phyloP scores from a whole-genome alignment of 2,113 vertebrate species.

The Halcyon senegalensis region DNA sequence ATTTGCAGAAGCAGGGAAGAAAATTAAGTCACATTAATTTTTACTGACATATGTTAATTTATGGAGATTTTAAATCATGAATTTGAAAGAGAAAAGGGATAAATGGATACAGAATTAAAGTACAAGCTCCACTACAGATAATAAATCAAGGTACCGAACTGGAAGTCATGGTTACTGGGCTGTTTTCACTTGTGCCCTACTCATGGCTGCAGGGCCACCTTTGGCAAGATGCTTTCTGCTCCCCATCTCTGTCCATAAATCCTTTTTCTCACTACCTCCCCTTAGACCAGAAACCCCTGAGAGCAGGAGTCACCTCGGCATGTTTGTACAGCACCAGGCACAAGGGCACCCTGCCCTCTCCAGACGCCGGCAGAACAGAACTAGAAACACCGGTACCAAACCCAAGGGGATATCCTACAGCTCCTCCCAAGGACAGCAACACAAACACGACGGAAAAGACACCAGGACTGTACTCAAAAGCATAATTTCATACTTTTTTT shows the following conservation, averaged over 20 bases:
- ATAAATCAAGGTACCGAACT: neutral
- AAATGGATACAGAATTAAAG: neutral
- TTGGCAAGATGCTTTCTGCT: neutral
- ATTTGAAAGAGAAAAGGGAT: neutral
- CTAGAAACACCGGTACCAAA: neutral
- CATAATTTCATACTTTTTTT: too few relatives aligned
- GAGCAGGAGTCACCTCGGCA: neutral
- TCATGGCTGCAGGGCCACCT: neutral
- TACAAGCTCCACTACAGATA: neutral
- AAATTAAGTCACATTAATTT: slow-evolving; percentile 49
- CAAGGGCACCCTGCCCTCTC: fast-evolving
- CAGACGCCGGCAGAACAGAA: fast-evolving
- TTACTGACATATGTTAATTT: slow-evolving; percentile 24
- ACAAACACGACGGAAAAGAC: neutral
- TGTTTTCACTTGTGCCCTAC: neutral
- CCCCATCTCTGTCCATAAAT: neutral
- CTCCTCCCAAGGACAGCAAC: neutral
- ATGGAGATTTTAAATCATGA: slow-evolving; percentile 9
- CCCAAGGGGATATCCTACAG: fast-evolving
- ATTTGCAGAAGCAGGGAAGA: slow-evolving; percentile 27
- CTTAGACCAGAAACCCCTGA: neutral
- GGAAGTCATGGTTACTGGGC: neutral
- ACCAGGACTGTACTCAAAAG: neutral
- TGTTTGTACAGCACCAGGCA: neutral
- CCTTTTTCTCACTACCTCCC: neutral